phyloP scores from a whole-genome alignment of 1,140 invertebrate species.

The Dinothrombium tinctorium region DNA sequence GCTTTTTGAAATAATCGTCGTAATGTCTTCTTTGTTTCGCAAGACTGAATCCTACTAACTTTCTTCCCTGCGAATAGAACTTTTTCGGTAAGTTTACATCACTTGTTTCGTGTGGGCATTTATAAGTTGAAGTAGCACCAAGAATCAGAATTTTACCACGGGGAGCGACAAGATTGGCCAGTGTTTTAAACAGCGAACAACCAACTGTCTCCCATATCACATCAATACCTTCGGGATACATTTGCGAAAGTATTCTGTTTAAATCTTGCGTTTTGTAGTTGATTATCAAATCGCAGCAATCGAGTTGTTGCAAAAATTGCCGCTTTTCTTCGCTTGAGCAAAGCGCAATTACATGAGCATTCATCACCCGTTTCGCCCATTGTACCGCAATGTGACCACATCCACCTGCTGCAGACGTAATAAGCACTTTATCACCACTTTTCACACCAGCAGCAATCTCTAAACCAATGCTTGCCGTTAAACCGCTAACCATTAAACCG shows the following conservation, averaged over 20 bases:
- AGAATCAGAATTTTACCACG: background rate
- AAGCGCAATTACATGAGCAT: constrained; percentile 22
- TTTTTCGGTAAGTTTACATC: background rate
- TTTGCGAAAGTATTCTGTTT: constrained; percentile 5
- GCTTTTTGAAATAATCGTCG: background rate
- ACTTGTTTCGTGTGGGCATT: background rate
- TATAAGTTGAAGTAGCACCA: background rate
- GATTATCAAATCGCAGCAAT: constrained; percentile 21
- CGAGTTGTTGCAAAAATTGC: constrained; percentile 19
- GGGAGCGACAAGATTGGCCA: background rate
- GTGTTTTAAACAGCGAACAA: background rate
- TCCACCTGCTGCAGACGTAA: constrained; percentile 22
- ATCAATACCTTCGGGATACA: constrained; percentile 5
- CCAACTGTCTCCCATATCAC: background rate
- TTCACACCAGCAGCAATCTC: constrained; percentile 21
- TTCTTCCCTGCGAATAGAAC: no score
- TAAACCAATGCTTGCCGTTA: constrained; percentile 21
- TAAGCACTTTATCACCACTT: constrained; percentile 18
- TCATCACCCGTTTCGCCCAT: constrained; percentile 19
- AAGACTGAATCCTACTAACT: background rate
- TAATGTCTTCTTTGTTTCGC: background rate
- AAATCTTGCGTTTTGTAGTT: constrained; percentile 22
- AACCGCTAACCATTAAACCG: constrained; percentile 20
- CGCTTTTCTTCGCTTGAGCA: constrained; percentile 22
- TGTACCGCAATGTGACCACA: constrained; percentile 16